Percentiles rank a stretch among this genome's conserved stretches.
phyloP scores from a whole-genome alignment of 2,888 invertebrate genomes.

The Merodon equestris region DNA sequence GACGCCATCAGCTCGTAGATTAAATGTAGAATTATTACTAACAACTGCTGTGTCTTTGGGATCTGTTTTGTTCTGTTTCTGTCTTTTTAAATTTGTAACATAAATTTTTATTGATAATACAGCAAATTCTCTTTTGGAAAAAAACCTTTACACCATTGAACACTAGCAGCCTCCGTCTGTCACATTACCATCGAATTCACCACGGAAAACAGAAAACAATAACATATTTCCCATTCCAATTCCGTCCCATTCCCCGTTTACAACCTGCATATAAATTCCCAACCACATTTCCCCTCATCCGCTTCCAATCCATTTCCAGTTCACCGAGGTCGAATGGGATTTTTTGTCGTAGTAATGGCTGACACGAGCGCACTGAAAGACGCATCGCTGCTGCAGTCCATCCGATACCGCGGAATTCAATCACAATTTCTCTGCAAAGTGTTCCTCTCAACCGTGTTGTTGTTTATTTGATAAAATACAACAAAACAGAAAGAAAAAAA shows the following conservation, averaged over 20 bases:
- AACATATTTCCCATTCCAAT: slow-evolving; percentile 46
- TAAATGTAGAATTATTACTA: too few relatives aligned
- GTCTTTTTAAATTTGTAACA: too few relatives aligned
- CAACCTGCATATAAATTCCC: slow-evolving; percentile 16
- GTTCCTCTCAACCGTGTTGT: slow-evolving; percentile 2
- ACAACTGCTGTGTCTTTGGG: too few relatives aligned
- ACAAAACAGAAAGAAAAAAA: slow-evolving; percentile 8
- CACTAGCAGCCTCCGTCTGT: slow-evolving; percentile 22
- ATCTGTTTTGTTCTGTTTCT: too few relatives aligned
- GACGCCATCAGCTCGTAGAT: too few relatives aligned
- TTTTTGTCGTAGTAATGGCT: slow-evolving; percentile 65
- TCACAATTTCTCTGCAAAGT: slow-evolving; percentile 33
- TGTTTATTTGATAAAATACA: neutral
- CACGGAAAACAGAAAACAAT: slow-evolving; percentile 20
- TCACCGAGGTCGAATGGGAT: slow-evolving; percentile 67
- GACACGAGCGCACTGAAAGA: slow-evolving; percentile 58
- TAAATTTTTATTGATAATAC: too few relatives aligned
- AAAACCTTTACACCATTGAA: too few relatives aligned
- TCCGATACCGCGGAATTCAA: slow-evolving; percentile 46
- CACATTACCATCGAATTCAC: slow-evolving; percentile 26
- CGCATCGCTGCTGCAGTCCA: slow-evolving; percentile 41
- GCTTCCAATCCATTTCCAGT: slow-evolving; percentile 55
- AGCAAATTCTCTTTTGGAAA: too few relatives aligned
- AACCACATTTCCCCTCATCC: slow-evolving; percentile 21
- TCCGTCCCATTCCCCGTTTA: slow-evolving; percentile 28